A percentile compares a stretch with the other conserved stretches of the same genome.
Evolutionary conservation across 1,140 invertebrate species (phyloP).

Genomic region (Phenacoccus solenopsis): DNA sequence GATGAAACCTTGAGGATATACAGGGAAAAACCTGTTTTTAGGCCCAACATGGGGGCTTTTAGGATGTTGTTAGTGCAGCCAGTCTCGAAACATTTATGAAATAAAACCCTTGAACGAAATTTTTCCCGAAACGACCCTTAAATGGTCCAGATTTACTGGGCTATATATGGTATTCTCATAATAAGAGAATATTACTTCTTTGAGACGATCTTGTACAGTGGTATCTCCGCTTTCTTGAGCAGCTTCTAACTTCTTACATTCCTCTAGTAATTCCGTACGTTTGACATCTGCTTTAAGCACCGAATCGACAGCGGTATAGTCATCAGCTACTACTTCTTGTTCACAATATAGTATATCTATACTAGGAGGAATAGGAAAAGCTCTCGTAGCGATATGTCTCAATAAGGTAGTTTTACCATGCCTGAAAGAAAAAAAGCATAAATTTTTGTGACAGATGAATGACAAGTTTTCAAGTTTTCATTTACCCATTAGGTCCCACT

Average conservation of each 20-base stretch:
- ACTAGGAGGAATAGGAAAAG: conserved; percentile 84
- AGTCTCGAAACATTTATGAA: no score
- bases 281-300: conserved; percentile 88
- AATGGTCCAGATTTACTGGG: no score
- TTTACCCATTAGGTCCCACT: conserved; percentile 93
- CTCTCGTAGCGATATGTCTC: conserved; percentile 76
- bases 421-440: conserved; percentile 33
- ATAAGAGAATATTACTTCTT: conserved; percentile 48
- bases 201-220: conserved; percentile 59
- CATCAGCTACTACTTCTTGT: conserved; percentile 93
- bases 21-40: no score
- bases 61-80: no score
- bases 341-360: conserved; percentile 98
- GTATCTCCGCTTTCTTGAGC: conserved; percentile 49
- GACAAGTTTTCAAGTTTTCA: conserved; percentile 6
- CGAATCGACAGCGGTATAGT: conserved; percentile 79
- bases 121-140: no score
- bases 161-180: no score
- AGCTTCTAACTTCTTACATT: conserved; percentile 67
- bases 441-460: not conserved
- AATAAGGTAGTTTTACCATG: conserved; percentile 98
- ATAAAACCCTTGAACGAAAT: no score
- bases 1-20: no score
- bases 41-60: no score
- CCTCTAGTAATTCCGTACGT: conserved; percentile 63